These are phyloP conservation scores for Manis pentadactyla DNA, from an alignment of 2,797 vertebrate species.

Conservation along the genomic window DNA sequence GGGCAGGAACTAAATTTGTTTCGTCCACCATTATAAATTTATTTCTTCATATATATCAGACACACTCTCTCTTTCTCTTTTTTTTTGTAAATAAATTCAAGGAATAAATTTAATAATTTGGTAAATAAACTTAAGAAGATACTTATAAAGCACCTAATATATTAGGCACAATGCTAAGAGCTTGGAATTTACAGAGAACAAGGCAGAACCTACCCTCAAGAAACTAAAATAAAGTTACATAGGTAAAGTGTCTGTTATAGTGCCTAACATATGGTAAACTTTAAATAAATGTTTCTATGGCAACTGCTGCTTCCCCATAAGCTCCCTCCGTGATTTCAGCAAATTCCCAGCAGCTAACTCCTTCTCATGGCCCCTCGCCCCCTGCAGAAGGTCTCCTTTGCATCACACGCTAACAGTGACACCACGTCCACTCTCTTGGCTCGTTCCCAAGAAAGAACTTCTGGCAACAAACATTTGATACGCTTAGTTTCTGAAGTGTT, in stretches of 20 bases:
- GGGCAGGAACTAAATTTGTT: not conserved
- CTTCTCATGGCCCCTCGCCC: not conserved
- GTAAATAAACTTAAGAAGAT: constrained; percentile 15
- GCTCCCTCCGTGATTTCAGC: not conserved
- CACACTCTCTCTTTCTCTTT: not conserved
- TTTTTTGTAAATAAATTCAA: not conserved
- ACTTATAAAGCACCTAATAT: not conserved
- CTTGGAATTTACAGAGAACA: not conserved
- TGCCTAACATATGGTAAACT: not conserved
- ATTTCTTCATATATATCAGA: not conserved
- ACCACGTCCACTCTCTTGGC: not conserved
- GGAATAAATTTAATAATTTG: not conserved
- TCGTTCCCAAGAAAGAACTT: not conserved
- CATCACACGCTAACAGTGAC: not conserved
- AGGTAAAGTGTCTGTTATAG: not conserved
- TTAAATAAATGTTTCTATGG: not conserved
- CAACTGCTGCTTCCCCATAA: not conserved
- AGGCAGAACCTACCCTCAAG: not conserved
- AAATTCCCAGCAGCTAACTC: not conserved
- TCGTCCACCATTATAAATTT: not conserved
- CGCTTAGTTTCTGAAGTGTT: not conserved
- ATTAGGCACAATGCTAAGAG: not conserved
- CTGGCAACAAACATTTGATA: not conserved
- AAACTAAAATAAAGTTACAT: not conserved
- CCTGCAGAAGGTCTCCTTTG: not conserved